Base-by-base conservation (phyloP, 2,113 vertebrate species). In the Thamnaconus septentrionalis region DNA sequence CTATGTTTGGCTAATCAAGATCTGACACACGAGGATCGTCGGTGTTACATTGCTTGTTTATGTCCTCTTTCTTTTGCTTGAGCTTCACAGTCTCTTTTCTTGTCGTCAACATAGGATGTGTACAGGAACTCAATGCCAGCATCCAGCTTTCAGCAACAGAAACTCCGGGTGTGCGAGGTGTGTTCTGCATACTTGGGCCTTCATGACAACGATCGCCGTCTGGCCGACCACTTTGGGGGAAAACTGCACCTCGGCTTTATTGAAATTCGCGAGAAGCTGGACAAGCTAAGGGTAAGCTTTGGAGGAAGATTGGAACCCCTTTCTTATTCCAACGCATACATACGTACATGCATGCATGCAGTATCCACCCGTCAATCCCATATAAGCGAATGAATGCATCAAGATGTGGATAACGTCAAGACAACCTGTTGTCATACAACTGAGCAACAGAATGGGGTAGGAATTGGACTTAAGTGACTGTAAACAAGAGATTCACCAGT, bases 41-140 rank as follows among this genome's bases (percentile, higher is more conserved):
- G 31, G 9, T 18, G 77, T 47, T 41, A 11, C n/a, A 41, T 5
- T 46, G 5, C 12, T n/a, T 8, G 10, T 44, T 31, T 43, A 10
- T 44, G 48, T 18, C 45, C 41, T 52, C 41, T 42, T 1, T 2
- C 59, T 48, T 42, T 54, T 41, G 41, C 4, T 52, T 6, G 9
- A 11, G 41, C 4, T 11, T 42, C 4, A 9, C 7, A n/a, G 4
- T 56, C 5, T 6, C 40, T 4, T 9, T 48, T 4, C 3, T 44
- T 1, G 44, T 59, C 77, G 60, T 69, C 61, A 5, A 68, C 76
- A 40, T 84, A 98, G 97, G 97, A 99, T 82, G 90, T 98, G 8
- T 99, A 99, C 89, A 93, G 97, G 72, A 99, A 98, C 91, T 98
- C 97, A 1, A 99, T 99, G 97, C 97, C 97, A 48, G 97, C 97